Percentiles rank a stretch among this genome's conserved stretches.
phyloP scores from a whole-genome alignment of 2,113 vertebrate species.

The Odontesthes bonariensis region DNA sequence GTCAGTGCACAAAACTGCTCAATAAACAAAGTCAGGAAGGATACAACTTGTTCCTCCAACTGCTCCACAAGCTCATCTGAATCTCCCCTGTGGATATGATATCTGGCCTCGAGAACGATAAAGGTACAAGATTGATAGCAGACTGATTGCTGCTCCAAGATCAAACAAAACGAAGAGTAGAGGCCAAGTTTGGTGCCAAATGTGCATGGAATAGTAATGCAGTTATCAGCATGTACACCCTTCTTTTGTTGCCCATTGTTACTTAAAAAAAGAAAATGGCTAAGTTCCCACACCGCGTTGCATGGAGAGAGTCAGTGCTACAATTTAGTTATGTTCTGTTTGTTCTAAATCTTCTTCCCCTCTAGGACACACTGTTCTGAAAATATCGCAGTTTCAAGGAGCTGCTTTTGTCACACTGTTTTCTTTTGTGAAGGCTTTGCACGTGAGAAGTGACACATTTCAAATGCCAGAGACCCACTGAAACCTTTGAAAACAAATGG shows the following conservation, averaged over 20 bases:
- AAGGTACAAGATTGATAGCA: slow-evolving; percentile 22
- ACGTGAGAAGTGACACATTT: not conserved
- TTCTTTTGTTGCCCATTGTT: slow-evolving; percentile 41
- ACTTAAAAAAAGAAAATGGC: not conserved
- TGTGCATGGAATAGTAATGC: slow-evolving; percentile 15
- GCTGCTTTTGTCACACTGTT: slow-evolving; percentile 1
- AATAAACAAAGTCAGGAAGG: slow-evolving; percentile 80
- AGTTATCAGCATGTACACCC: slow-evolving; percentile 9
- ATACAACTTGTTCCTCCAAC: slow-evolving; percentile 63
- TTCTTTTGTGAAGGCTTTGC: not conserved
- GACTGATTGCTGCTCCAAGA: slow-evolving; percentile 2
- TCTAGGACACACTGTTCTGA: slow-evolving; percentile 15
- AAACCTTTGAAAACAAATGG: slow-evolving; percentile 8
- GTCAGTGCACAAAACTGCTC: slow-evolving; percentile 45
- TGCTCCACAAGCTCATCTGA: slow-evolving; percentile 46
- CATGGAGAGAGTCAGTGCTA: not conserved
- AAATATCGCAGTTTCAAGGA: slow-evolving; percentile 15
- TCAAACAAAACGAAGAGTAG: slow-evolving; percentile 33
- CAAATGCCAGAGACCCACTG: not conserved
- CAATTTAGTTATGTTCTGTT: not conserved
- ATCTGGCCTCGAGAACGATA: slow-evolving; percentile 49
- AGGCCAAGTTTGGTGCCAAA: not conserved
- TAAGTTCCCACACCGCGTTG: not conserved
- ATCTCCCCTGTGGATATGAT: slow-evolving; percentile 38
- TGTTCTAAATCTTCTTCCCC: not conserved